A percentile compares a stretch with the other conserved stretches of the same genome.
Evolutionary conservation across 2,797 vertebrate species (phyloP).

Genomic region (Rhodeus uyekii): DNA sequence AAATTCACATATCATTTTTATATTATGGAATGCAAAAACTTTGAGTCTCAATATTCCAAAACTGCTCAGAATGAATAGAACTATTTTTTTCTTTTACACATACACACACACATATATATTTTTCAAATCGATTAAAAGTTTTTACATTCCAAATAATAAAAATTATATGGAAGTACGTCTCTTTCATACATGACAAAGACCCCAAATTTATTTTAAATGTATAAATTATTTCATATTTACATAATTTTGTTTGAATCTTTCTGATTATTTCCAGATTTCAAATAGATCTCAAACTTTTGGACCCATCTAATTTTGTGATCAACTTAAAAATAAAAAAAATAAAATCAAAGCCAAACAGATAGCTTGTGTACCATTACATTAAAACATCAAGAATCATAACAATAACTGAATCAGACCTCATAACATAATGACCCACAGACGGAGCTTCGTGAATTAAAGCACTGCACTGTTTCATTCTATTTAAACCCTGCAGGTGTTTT

Average conservation of each 20-base stretch:
- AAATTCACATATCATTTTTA: too few species aligned
- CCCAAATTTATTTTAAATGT: too few species aligned
- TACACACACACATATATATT: too few species aligned
- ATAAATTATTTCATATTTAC: not conserved
- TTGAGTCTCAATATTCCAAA: too few species aligned
- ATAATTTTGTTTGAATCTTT: not conserved
- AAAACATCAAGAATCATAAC: not conserved
- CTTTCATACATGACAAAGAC: too few species aligned
- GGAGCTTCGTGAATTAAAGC: not conserved
- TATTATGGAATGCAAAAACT: too few species aligned
- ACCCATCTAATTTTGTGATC: not conserved
- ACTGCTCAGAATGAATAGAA: too few species aligned
- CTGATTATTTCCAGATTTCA: not conserved
- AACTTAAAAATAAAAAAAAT: not conserved
- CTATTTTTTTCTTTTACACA: too few species aligned
- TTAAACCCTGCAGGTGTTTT: slow-evolving; percentile 32
- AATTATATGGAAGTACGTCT: too few species aligned
- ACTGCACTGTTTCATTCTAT: not conserved
- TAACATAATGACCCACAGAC: not conserved
- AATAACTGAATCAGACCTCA: not conserved
- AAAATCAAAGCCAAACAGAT: not conserved
- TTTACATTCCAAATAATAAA: too few species aligned
- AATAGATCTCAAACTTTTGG: not conserved
- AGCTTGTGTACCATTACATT: not conserved
- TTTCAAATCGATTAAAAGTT: too few species aligned